phyloP scores from a whole-genome alignment of 2,888 invertebrate genomes.

The Harpalus rufipes region DNA sequence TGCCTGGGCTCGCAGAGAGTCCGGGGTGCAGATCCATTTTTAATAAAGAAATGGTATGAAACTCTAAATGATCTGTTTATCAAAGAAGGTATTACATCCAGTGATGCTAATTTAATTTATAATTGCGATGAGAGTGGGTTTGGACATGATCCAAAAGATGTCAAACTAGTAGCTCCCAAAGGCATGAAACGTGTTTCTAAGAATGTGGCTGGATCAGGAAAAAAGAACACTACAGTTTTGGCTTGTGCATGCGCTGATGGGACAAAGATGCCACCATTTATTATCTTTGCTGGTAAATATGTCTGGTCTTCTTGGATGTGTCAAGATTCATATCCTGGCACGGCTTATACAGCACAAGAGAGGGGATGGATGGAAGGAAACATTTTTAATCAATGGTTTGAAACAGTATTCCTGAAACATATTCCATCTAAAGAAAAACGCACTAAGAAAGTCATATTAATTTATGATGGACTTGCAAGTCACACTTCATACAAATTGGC shows the following conservation, averaged over 20 bases:
- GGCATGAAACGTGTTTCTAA: conserved; percentile 51
- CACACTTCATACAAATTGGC: conserved; percentile 64
- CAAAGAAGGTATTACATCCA: conserved; percentile 50
- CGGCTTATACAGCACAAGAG: conserved; percentile 61
- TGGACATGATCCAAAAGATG: conserved; percentile 48
- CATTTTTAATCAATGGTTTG: conserved; percentile 64
- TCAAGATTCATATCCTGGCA: conserved; percentile 31
- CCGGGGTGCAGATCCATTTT: conserved; percentile 50
- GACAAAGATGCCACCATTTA: conserved; percentile 38
- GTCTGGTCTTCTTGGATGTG: conserved; percentile 64
- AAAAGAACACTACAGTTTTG: conserved; percentile 27
- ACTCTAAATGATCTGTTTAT: conserved; percentile 34
- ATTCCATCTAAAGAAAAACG: conserved; percentile 43
- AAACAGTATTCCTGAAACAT: conserved; percentile 51
- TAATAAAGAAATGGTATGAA: conserved; percentile 37
- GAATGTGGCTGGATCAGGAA: conserved; percentile 43
- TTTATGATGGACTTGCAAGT: conserved; percentile 46
- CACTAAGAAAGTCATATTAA: conserved; percentile 53
- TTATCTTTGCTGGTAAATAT: conserved; percentile 10
- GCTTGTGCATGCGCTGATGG: conserved; percentile 56
- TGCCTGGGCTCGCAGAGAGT: conserved; percentile 55
- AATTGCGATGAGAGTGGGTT: conserved; percentile 43
- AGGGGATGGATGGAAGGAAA: conserved; percentile 64
- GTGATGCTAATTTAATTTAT: conserved; percentile 46
- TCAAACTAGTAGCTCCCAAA: conserved; percentile 21